Base-by-base conservation (phyloP, 2,888 invertebrate genomes). In the Metopia argyrocephala region DNA sequence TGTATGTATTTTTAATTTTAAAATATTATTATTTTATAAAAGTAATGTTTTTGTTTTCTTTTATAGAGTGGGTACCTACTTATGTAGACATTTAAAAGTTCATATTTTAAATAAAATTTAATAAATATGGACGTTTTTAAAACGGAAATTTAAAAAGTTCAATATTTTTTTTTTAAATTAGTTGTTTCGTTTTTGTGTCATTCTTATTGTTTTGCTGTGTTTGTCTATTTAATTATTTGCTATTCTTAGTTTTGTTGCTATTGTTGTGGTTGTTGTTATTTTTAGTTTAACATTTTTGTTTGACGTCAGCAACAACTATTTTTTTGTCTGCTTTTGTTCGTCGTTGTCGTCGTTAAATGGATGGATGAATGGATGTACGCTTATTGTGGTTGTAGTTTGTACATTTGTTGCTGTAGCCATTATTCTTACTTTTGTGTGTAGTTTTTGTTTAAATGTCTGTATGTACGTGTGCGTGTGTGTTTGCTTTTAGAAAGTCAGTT, bases 301-400 rank as follows among this genome's bases (percentile, higher is more conserved):
- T 71, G 78, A 71, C 78, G 71, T 78, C 71, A 78, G 54, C 78
- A 78, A 48, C 66, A 71, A 71, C 59, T 71, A 78, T 45, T 78
- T 61, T 65, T 61, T 54, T 71, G 46, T 46, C 66, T 54, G n/a
- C 20, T 69, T 56, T 9, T 48, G 48, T 20, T 48, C 57, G 15
- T 66, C 54, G 21, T 64, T 38, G 23, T 18, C 31, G 31, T 48
- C 12, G 38, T 38, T 15, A 15, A 12, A 1, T 9, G 9, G 12
- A 12, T 38, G 38, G 9, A 1, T 9, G 9, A 9, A 12, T 38
- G 38, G 9, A 12, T 31, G 12, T 31, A 31, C 31, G 31, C 12
- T 31, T 31, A 31, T n/a, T n/a, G n/a, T 31, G 31, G 7, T 38
- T 38, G 38, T 38, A 12, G 38, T 38, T 38, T 38, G 9, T 38